phyloP scores from a whole-genome alignment of 1,140 invertebrate genomes.

The Trichomalopsis sarcophagae region DNA sequence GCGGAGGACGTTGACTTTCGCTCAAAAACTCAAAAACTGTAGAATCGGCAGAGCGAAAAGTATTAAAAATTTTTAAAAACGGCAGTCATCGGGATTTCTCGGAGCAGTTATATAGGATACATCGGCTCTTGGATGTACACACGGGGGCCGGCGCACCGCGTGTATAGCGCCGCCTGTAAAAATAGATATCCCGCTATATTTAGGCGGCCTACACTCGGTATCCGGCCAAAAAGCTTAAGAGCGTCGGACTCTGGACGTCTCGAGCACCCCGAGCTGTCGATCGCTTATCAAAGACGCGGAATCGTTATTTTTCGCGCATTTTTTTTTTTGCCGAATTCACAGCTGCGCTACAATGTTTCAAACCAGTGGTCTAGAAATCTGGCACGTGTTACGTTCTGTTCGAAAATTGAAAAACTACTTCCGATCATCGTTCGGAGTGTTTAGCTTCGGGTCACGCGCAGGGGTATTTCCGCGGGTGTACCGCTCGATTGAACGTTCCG shows the following conservation, averaged over 20 bases:
- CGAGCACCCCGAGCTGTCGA: slow-evolving; percentile 56
- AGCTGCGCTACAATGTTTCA: too few species aligned
- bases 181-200: slow-evolving; percentile 72
- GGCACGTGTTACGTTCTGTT: too few species aligned
- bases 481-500: too few species aligned
- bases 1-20: too few species aligned
- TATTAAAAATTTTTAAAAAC: not conserved
- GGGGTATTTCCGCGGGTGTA: too few species aligned
- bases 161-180: slow-evolving; percentile 63
- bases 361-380: too few species aligned
- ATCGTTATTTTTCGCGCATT: not conserved
- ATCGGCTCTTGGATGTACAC: slow-evolving; percentile 23
- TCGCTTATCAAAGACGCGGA: slow-evolving; percentile 46
- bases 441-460: too few species aligned
- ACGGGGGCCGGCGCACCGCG: slow-evolving; percentile 50
- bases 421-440: too few species aligned
- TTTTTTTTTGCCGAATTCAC: not conserved
- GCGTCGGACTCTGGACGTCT: slow-evolving; percentile 60
- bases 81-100: not conserved
- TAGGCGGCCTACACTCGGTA: slow-evolving; percentile 72
- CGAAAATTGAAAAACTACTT: too few species aligned
- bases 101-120: slow-evolving; percentile 27
- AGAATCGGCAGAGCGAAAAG: too few species aligned
- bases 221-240: slow-evolving; percentile 71
- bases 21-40: too few species aligned